Evolutionary conservation across 2,888 invertebrate species (phyloP).

Genomic region (Deroplatys truncata): DNA sequence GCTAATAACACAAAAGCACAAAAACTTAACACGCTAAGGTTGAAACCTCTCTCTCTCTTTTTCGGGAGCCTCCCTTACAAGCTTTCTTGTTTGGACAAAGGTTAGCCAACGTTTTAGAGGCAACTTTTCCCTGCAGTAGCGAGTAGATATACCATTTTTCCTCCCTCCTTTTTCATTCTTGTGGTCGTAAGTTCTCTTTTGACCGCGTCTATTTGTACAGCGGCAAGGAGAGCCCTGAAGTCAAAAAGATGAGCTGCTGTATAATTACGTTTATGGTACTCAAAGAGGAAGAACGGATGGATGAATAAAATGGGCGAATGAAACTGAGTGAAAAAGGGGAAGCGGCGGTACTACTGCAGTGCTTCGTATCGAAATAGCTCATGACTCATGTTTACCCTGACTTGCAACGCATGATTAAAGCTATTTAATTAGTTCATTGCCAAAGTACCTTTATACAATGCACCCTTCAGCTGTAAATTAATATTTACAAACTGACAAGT

Average conservation of each 20-base stretch:
- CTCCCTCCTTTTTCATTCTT: background rate
- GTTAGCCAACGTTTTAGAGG: background rate
- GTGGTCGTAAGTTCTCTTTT: constrained; percentile 3
- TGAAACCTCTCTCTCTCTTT: background rate
- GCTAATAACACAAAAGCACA: background rate
- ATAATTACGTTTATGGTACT: constrained; percentile 13
- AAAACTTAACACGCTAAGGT: background rate
- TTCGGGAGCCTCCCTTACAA: background rate
- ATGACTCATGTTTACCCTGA: constrained; percentile 13
- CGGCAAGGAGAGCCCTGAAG: constrained; percentile 1
- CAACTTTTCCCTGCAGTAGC: background rate
- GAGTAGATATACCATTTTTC: background rate
- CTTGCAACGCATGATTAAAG: constrained; percentile 11
- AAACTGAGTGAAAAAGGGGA: background rate
- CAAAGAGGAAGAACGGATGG: background rate
- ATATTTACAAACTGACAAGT: background rate
- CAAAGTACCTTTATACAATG: background rate
- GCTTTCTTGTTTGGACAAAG: background rate
- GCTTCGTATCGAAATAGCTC: constrained; percentile 7
- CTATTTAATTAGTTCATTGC: constrained; percentile 1
- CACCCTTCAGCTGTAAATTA: background rate
- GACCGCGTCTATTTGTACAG: constrained; percentile 3
- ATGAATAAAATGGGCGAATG: background rate
- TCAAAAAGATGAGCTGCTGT: constrained; percentile 11
- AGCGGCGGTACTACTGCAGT: background rate